phyloP scores from a whole-genome alignment of 2,113 vertebrate species.

The Orthonyx spaldingii region DNA sequence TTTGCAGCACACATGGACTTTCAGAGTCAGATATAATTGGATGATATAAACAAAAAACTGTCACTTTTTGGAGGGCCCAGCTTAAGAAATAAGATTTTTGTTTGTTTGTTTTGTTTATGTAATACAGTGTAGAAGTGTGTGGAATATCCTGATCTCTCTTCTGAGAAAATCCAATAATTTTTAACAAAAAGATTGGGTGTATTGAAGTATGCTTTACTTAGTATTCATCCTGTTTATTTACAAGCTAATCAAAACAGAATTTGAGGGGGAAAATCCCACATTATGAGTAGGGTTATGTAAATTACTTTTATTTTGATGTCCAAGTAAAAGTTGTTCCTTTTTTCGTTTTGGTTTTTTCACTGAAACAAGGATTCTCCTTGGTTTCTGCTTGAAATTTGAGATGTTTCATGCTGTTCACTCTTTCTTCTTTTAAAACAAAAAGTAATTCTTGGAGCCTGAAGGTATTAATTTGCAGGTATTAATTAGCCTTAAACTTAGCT shows the following conservation, averaged over 20 bases:
- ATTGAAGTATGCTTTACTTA: not conserved
- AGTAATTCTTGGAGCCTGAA: not conserved
- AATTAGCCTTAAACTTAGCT: not conserved
- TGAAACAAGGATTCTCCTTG: not conserved
- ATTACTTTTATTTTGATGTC: not conserved
- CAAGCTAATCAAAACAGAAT: not conserved
- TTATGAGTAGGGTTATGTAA: not conserved
- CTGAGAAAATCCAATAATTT: not conserved
- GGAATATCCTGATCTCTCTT: not conserved
- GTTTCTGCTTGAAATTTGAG: not conserved
- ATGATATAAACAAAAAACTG: not conserved
- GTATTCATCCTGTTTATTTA: not conserved
- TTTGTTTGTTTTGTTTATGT: not conserved
- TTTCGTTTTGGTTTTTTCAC: not conserved
- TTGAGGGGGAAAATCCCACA: fast-evolving
- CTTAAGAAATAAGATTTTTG: not conserved
- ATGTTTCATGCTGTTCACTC: not conserved
- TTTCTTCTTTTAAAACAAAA: not conserved
- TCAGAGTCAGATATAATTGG: not conserved
- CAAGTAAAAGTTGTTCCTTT: not conserved
- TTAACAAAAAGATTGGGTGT: fast-evolving
- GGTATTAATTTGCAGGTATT: not conserved
- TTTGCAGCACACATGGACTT: not conserved
- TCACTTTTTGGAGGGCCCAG: not conserved
- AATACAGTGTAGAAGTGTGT: not conserved